These are phyloP conservation scores for Brachyistius frenatus DNA, from an alignment of 2,113 vertebrate genomes.

Conservation along the genomic window DNA sequence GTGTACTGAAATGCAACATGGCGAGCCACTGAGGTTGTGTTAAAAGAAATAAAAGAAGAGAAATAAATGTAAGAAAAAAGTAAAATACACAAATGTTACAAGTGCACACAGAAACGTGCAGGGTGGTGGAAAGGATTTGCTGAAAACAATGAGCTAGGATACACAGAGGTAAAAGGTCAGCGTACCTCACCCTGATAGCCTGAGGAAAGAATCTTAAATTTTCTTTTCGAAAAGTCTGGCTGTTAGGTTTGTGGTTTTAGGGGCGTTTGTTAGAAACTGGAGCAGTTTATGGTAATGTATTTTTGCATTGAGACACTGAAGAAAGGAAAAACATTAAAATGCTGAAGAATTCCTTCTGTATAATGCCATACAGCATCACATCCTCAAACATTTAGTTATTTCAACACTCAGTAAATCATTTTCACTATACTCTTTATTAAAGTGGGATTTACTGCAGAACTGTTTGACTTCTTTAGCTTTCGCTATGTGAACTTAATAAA, in stretches of 20 bases:
- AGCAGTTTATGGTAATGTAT: not conserved
- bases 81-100: not conserved
- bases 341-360: not conserved
- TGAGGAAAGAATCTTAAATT: not conserved
- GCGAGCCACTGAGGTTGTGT: too few species aligned
- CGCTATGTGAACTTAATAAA: too few species aligned
- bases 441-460: not conserved
- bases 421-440: not conserved
- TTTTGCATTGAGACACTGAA: not conserved
- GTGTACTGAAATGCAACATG: too few species aligned
- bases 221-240: not conserved
- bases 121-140: not conserved
- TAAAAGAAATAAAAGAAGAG: not conserved
- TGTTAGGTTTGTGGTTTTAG: slow-evolving; percentile 1
- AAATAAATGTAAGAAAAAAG: not conserved
- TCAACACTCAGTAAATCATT: not conserved
- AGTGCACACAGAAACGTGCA: not conserved
- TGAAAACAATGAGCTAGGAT: not conserved
- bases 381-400: too few species aligned
- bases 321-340: not conserved
- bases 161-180: not conserved
- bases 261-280: not conserved
- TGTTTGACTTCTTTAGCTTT: not conserved
- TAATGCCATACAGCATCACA: too few species aligned
- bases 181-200: not conserved